Base-by-base conservation (phyloP, 2,113 vertebrate genomes). In the Sarotherodon lohbergeri region DNA sequence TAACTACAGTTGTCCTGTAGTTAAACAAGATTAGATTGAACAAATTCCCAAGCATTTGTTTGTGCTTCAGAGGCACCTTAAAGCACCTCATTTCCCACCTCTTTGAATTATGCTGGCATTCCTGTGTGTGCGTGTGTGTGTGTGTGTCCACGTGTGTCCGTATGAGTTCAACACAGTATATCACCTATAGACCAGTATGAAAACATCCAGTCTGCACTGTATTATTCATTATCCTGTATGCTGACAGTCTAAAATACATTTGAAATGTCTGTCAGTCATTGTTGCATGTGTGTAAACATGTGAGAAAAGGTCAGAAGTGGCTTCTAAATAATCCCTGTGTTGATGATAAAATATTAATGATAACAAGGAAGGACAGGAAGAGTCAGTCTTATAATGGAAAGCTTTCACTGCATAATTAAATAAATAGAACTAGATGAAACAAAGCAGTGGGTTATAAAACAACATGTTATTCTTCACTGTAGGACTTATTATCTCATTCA, bases 201-300 rank as follows among this genome's bases (percentile, higher is more conserved):
- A 22, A 78, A 81, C 83, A 86, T 90, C 68, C 85, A 91, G 84
- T 57, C 59, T 63, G 59, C 29, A 63, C 81, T 90, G 54, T 57
- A 81, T 63, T 41, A 71, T 14, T 55, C 43, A 22, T 29, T 63
- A 63, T 63, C 59, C 59, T 36, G 43, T 36, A 3, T 88, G 59
- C 71, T n/a, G 10, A 55, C 34, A 22, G 6, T 11, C 9, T 14
- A 84, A 83, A 56, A 9, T 73, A 54, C 59, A 85, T 84, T 29
- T 63, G 3, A 73, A 82, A 32, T 34, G 17, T 32, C 27, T 10
- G 56, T 85, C 80, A 8, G 24, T 86, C 86, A 63, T 66, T 56
- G 73, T 81, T 88, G 76, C 79, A 57, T 81, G 81, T 86, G 12
- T 66, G 68, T 83, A 78, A 82, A 78, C 66, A 76, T 68, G 34